Conservation (phyloP, 2,888 invertebrate species). For the Anthophora plumipes region DNA sequence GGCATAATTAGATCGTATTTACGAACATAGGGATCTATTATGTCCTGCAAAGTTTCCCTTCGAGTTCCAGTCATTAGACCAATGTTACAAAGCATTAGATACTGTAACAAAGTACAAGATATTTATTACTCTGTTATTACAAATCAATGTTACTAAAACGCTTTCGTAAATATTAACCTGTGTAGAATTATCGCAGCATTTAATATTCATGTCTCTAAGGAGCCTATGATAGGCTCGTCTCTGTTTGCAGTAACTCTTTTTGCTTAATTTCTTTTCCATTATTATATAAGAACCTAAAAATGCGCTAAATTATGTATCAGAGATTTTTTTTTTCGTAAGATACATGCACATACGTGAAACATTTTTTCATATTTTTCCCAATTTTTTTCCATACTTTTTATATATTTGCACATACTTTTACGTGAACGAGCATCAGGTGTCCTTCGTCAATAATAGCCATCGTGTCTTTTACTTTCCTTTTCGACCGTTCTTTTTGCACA, state of each 20-base stretch:
- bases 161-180: conserved; percentile 76
- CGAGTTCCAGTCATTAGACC: conserved; percentile 93
- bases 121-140: no score
- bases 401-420: no score
- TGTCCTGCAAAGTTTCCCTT: conserved; percentile 87
- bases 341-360: neutral
- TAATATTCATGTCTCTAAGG: conserved; percentile 80
- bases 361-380: neutral
- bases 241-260: conserved; percentile 78
- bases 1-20: conserved; percentile 89
- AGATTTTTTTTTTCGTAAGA: neutral
- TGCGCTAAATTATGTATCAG: neutral
- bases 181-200: conserved; percentile 78
- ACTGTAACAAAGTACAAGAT: conserved; percentile 85
- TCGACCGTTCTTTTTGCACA: no score
- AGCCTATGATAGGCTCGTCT: conserved; percentile 80
- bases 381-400: no score
- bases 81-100: conserved; percentile 92
- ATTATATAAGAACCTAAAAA: neutral
- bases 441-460: no score
- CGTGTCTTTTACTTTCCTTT: no score
- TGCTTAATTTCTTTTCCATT: conserved; percentile 36
- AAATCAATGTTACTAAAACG: neutral
- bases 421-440: no score
- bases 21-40: conserved; percentile 86